These are phyloP conservation scores for Mormoops blainvillei DNA, from an alignment of 2,113 vertebrate genomes.

Conservation along the genomic window DNA sequence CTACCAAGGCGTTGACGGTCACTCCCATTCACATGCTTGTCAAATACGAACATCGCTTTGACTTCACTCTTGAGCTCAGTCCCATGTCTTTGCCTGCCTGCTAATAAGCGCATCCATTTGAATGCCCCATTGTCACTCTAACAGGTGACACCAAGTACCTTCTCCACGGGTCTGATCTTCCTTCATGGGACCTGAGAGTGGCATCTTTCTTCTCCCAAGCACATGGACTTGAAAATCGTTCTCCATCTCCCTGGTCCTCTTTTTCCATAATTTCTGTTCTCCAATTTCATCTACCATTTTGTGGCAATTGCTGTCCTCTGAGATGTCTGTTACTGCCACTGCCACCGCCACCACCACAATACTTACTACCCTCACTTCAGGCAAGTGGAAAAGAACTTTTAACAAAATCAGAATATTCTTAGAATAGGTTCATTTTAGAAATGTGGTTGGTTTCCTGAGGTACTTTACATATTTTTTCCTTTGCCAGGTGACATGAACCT, in stretches of 20 bases:
- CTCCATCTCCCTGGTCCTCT: no score
- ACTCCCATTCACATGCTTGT: background rate
- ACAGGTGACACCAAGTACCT: background rate
- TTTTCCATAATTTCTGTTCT: background rate
- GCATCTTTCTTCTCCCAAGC: background rate
- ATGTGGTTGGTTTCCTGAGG: background rate
- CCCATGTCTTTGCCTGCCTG: background rate
- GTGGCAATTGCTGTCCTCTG: background rate
- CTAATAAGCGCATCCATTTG: no score
- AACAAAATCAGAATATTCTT: background rate
- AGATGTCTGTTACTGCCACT: background rate
- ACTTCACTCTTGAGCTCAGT: background rate
- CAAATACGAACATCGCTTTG: background rate
- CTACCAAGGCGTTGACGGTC: background rate
- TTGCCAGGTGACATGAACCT: background rate
- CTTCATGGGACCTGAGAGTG: background rate
- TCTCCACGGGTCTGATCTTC: background rate
- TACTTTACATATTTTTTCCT: background rate
- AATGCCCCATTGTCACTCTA: background rate
- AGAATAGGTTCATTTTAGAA: background rate
- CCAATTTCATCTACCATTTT: background rate
- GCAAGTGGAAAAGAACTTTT: background rate
- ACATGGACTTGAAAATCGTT: background rate
- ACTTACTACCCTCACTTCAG: background rate
- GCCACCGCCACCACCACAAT: background rate